Conservation (phyloP, 2,113 vertebrate species). For the Bagarius yarrelli region DNA sequence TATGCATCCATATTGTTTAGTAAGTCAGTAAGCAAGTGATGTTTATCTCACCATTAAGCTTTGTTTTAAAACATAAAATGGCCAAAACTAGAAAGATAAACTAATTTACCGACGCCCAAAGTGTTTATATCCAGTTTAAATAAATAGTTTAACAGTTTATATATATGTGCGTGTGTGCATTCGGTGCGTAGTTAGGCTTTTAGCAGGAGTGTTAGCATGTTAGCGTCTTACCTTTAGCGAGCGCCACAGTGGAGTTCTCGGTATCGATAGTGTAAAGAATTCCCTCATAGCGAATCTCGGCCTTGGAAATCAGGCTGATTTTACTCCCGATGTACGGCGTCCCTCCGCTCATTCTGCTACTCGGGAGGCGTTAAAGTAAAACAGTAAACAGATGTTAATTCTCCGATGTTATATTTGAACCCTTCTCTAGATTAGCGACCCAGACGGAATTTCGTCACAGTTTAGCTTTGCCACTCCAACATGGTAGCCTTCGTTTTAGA, state of each 20-base stretch:
- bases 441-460: background rate
- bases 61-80: background rate
- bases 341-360: slow-evolving; percentile 74
- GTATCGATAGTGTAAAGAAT: slow-evolving; percentile 81
- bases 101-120: too few relatives aligned
- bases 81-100: background rate
- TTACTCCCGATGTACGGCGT: slow-evolving; percentile 92
- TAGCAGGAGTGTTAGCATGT: background rate
- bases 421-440: background rate
- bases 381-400: background rate
- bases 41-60: background rate
- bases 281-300: slow-evolving; percentile 76
- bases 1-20: background rate
- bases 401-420: background rate
- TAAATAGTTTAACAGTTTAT: too few relatives aligned
- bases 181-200: too few relatives aligned
- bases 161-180: background rate
- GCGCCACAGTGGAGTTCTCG: slow-evolving; percentile 80
- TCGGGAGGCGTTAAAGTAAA: background rate
- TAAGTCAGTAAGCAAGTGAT: background rate
- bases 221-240: slow-evolving; percentile 78
- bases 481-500: slow-evolving; percentile 82
- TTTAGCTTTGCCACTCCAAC: slow-evolving; percentile 70
- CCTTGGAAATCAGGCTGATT: slow-evolving; percentile 89
- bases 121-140: too few relatives aligned